Evolutionary conservation across 2,797 vertebrate species (phyloP), one percentile per base, ranked within the genome.

Genomic region (Ispidina picta): DNA sequence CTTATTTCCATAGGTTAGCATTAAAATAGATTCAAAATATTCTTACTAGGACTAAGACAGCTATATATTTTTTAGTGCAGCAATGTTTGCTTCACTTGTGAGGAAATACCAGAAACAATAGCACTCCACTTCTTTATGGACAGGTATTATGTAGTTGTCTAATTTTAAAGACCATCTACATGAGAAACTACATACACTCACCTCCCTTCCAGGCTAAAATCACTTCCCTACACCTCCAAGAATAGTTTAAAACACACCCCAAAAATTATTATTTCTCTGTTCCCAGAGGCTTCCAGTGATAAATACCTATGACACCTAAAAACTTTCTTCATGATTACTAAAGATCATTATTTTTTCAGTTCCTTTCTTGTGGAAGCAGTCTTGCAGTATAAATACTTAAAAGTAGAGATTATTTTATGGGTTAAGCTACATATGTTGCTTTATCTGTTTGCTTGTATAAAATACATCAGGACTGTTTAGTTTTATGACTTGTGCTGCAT

Each of bases 241-340:
- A 74, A 60, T 0, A 60, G 21, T 20, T 26, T 15, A 49, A 26
- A 54, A 55, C 5, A 12, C 0, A 1, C 2, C 2, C 1, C 5
- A 0, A 21, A 25, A 41, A 26, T 4, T 18, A 3, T 60, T 60
- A 44, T 6, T 87, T 3, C 15, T 66, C 26, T 35, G 15, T 51
- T 82, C 23, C 76, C 69, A 49, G 55, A 60, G 16, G 23, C 15
- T 33, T 63, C 23, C 29, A 55, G 23, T 23, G 31, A 71, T 3
- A 10, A 12, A 43, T 23, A 59, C 3, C 39, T 89, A 8, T 56
- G 64, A 51, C 15, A 14, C 17, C 31, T 25, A 46, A 65, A 65
- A 69, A 5, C 18, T 8, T 59, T 33, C 14, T 39, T 51, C 2
- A 3, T 0, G 0, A 5, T 73, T 73, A 60, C 20, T 58, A 35